Evolutionary conservation across 2,797 vertebrate species (phyloP).

Genomic region (Oreortyx pictus): DNA sequence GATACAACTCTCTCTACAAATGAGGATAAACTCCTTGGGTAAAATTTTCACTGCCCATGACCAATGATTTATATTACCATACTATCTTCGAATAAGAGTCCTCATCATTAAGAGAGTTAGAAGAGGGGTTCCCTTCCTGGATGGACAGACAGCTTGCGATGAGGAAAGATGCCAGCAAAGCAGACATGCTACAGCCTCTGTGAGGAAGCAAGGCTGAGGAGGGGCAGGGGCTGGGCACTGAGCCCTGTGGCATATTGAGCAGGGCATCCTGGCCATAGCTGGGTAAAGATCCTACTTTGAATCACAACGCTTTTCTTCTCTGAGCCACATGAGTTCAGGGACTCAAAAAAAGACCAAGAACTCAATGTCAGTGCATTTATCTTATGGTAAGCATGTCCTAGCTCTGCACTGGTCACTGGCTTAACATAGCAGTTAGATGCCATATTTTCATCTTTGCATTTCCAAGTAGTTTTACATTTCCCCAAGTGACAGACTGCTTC

Average conservation of each 20-base stretch:
- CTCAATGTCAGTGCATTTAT: neutral
- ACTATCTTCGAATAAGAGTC: neutral
- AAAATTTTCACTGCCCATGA: neutral
- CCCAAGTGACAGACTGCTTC: neutral
- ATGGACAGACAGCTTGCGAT: neutral
- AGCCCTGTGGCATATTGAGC: accelerated
- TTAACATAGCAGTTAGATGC: neutral
- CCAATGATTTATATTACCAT: neutral
- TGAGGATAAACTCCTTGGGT: neutral
- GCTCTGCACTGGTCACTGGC: neutral
- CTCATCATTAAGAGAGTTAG: neutral
- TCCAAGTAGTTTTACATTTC: neutral
- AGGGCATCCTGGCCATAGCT: neutral
- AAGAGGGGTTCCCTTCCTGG: neutral
- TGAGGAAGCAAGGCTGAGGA: neutral
- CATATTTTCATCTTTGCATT: neutral
- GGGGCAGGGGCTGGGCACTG: neutral
- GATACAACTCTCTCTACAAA: neutral
- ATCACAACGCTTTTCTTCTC: neutral
- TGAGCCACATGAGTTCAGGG: neutral
- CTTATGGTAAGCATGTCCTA: neutral
- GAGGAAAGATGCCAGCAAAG: neutral
- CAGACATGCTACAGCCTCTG: neutral
- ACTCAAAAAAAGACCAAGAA: neutral
- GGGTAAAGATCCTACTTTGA: neutral